These are phyloP conservation scores for Drosophila differens DNA, from an alignment of 2,888 invertebrate species.

Conservation along the genomic window DNA sequence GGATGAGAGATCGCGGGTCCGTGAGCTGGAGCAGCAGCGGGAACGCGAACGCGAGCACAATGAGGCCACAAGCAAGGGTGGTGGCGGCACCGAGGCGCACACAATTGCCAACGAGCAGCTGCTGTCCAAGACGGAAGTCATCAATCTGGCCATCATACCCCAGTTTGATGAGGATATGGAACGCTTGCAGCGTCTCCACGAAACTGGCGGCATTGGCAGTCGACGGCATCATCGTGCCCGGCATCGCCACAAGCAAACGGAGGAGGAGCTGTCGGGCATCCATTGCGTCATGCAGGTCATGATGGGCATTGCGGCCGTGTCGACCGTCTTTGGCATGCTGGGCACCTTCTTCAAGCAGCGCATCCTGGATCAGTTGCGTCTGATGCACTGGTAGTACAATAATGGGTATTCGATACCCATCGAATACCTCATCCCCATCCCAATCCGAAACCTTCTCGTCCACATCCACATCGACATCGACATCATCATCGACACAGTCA, in stretches of 20 bases:
- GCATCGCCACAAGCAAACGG: conserved; percentile 83
- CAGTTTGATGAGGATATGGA: conserved; percentile 85
- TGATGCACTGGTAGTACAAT: conserved; percentile 86
- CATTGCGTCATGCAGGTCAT: conserved; percentile 86
- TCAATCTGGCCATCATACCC: conserved; percentile 85
- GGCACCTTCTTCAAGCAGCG: conserved; percentile 85
- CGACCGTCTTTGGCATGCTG: conserved; percentile 85
- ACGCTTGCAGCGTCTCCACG: conserved; percentile 82
- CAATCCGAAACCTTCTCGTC: conserved; percentile 8
- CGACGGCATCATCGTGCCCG: conserved; percentile 83
- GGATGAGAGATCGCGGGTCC: conserved; percentile 81
- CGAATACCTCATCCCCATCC: conserved; percentile 62
- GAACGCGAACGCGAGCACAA: conserved; percentile 68
- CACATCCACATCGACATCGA: conserved; percentile 26
- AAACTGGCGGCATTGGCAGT: conserved; percentile 78
- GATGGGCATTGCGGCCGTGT: conserved; percentile 85
- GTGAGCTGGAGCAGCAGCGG: conserved; percentile 71
- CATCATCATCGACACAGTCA: conserved; percentile 15
- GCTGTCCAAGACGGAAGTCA: conserved; percentile 84
- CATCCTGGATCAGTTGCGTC: conserved; percentile 84
- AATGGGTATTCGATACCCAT: conserved; percentile 61
- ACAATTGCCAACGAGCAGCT: conserved; percentile 83
- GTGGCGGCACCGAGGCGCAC: conserved; percentile 65
- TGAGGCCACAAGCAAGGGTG: conserved; percentile 59
- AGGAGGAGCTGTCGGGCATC: conserved; percentile 84